Base-by-base conservation (phyloP, 2,888 invertebrate genomes). In the Listrodromus nycthemerus region DNA sequence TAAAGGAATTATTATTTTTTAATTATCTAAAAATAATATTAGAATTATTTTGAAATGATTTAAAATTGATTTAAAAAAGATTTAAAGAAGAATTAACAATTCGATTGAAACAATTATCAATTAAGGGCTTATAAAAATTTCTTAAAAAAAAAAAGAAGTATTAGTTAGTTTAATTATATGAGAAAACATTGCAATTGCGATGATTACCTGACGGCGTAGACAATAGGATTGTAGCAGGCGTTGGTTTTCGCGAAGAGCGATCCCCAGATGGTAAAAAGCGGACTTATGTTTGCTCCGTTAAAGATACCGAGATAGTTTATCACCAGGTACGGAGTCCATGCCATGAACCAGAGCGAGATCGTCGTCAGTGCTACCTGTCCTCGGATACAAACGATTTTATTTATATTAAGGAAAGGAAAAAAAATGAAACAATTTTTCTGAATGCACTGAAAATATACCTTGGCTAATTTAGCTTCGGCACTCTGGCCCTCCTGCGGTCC, bases 161-260 rank as follows among this genome's bases (percentile, higher is more conserved):
- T 41, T 41, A n/a, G n/a, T n/a, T n/a, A n/a, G 13, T 2, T 13
- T 13, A 4, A 41, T 41, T 41, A 13, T 41, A 13, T 13, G 41
- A 13, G 13, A 2, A 41, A 41, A 41, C 98, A 98, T 86, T 98
- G 95, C 27, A 98, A 97, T 79, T 97, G 97, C 97, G 97, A 33
- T 97, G 93, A 98, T 97, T 66, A 41, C 41, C 41, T 41, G 41
- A 41, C 41, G 13, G 41, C 41, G 16, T 98, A 98, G 86, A 98
- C 97, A 92, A 98, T 97, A 30, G 98, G 98, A 94, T 98, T 98
- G 94, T 98, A 98, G 85, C 97, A 97, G 86, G 97, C 97, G 90
- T 97, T 98, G 85, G 98, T 97, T 94, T 98, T 98, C 82, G 98
- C 98, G 92, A 98, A 98, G 88, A 98, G 95, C 48, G 98, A 97